Evolutionary conservation across 2,888 invertebrate genomes (phyloP).

Genomic region (Rhabditoides inermis): DNA sequence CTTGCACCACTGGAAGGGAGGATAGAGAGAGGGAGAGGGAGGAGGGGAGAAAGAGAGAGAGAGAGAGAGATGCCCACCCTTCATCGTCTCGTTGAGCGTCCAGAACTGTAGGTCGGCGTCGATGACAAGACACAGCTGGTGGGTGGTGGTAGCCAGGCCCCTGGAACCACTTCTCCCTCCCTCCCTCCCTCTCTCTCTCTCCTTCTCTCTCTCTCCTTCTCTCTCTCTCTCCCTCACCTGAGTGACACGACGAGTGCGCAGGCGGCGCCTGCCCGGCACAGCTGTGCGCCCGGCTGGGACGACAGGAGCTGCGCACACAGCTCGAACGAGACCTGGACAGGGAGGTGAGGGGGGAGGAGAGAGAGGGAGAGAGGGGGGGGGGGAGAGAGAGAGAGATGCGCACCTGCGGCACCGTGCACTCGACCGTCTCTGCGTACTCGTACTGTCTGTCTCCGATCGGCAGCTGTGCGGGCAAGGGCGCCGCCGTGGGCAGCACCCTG

Average conservation of each 20-base stretch:
- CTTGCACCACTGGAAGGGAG: conserved; percentile 40
- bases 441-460: conserved; percentile 15
- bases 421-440: conserved; percentile 27
- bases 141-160: conserved; percentile 2
- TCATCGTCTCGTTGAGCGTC: conserved; percentile 26
- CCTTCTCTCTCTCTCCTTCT: conserved; percentile 16
- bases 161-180: no score
- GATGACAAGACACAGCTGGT: conserved; percentile 27
- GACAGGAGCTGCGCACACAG: conserved; percentile 48
- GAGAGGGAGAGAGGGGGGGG: background rate
- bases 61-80: conserved; percentile 12
- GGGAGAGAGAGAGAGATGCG: background rate
- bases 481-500: no score
- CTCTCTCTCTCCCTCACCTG: conserved; percentile 16
- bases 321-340: conserved; percentile 40
- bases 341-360: no score
- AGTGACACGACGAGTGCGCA: conserved; percentile 48
- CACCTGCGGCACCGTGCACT: conserved; percentile 24
- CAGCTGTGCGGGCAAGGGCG: background rate
- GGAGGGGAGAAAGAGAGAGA: no score
- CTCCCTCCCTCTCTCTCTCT: no score
- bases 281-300: conserved; percentile 43
- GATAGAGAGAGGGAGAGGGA: no score
- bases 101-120: conserved; percentile 41
- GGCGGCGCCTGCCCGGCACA: conserved; percentile 39